Evolutionary conservation across 2,113 vertebrate genomes (phyloP).

Genomic region (Chamaetylas fuelleborni): DNA sequence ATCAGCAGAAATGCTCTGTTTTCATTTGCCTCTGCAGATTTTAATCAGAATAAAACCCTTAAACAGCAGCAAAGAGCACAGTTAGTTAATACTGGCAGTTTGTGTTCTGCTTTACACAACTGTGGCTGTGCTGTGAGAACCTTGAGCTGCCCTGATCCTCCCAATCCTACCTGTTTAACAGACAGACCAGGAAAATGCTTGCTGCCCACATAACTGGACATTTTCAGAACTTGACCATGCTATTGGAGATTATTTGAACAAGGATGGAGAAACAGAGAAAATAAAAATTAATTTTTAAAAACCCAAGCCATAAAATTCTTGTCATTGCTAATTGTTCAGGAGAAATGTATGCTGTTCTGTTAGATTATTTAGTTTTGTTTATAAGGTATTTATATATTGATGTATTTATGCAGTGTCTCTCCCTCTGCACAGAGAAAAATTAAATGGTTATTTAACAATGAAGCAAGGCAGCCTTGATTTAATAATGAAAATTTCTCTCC

Average conservation of each 20-base stretch:
- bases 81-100: background rate
- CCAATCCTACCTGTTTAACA: background rate
- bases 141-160: background rate
- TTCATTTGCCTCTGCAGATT: background rate
- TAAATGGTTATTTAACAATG: background rate
- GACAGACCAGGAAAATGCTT: background rate
- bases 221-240: fast-evolving
- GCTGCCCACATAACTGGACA: background rate
- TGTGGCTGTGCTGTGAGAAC: background rate
- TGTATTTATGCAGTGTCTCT: background rate
- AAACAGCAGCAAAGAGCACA: background rate
- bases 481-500: fast-evolving
- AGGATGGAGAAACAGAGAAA: background rate
- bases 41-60: background rate
- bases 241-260: background rate
- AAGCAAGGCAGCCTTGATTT: background rate
- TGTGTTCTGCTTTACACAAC: fast-evolving
- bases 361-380: background rate
- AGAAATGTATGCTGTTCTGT: background rate
- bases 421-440: background rate
- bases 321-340: background rate
- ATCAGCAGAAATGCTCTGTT: background rate
- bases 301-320: background rate
- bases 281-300: background rate
- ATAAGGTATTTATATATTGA: background rate